Evolutionary conservation across 1,140 invertebrate genomes (phyloP), one percentile per base, ranked within the genome.

Genomic region (Rhizoglyphus robini): DNA sequence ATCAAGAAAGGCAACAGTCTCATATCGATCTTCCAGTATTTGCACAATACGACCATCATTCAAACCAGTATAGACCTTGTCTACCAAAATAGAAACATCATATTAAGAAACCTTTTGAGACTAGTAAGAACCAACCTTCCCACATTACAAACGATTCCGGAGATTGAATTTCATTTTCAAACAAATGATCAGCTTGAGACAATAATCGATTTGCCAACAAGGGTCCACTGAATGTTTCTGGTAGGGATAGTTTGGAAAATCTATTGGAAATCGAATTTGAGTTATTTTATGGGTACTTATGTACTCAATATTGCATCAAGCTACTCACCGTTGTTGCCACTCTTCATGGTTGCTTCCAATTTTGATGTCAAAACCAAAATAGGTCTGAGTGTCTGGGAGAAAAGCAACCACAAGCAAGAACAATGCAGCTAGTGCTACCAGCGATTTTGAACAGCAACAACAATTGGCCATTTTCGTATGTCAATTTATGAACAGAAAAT

Each of bases 141-240:
- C 80, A 81, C 41, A 83, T 75, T 38, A 81, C 81, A 70, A 88
- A 84, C 31, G 78, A 75, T 77, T 91, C 88, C 1, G 88, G 83
- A 29, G 85, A 85, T n/a, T 77, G 67, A 1, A 90, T 71, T 71
- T 83, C 75, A 20, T 79, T 80, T 54, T 81, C 72, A 69, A 83
- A 84, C 62, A 87, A 75, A 65, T 80, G 77, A 72, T 85, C 80
- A 0, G 81, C 80, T 69, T 80, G 78, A 68, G 83, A 79, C 47
- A 91, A 72, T 41, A 75, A 76, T 30, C 78, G 73, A 71, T 89
- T 88, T 15, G 78, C 65, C 5, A 76, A 76, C 46, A 87, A 74
- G 11, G 75, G 73, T 3, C 82, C 83, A 67, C 77, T 76, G 38
- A 84, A 74, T 36, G 64, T 18, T 78, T 64, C 46, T 4, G 63